Evolutionary conservation across 1,140 invertebrate genomes (phyloP).

Genomic region (Tribolium castaneum): DNA sequence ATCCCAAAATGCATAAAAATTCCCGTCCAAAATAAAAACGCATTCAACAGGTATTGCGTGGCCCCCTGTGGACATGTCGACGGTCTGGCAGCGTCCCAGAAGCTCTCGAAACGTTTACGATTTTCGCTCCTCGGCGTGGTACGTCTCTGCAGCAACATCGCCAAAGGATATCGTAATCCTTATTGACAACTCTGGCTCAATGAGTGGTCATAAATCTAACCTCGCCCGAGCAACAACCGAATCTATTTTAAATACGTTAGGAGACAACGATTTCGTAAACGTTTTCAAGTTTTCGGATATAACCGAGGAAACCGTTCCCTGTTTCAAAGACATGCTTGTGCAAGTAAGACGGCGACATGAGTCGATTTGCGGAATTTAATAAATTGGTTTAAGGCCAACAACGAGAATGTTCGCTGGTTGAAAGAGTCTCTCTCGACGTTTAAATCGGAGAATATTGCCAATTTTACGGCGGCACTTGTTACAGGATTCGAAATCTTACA

Average conservation of each 20-base stretch:
- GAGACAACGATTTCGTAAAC: constrained; percentile 97
- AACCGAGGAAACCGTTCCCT: constrained; percentile 82
- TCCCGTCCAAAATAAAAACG: not conserved
- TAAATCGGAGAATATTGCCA: constrained; percentile 83
- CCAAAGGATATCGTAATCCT: constrained; percentile 97
- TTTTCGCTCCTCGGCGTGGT: constrained; percentile 90
- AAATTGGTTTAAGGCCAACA: constrained; percentile 75
- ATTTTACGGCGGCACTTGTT: constrained; percentile 91
- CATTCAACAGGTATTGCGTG: constrained; percentile 73
- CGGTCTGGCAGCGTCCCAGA: constrained; percentile 61
- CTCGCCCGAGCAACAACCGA: constrained; percentile 88
- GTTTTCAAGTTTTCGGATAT: constrained; percentile 86
- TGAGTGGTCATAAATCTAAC: constrained; percentile 85
- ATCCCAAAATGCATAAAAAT: not conserved
- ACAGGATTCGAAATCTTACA: constrained; percentile 93
- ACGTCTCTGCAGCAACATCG: constrained; percentile 94
- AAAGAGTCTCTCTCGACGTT: constrained; percentile 78
- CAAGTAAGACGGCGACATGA: constrained; percentile 67
- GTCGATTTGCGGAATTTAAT: constrained; percentile 17
- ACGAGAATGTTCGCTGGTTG: constrained; percentile 86
- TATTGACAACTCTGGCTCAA: constrained; percentile 89
- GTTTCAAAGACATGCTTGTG: constrained; percentile 89
- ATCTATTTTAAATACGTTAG: constrained; percentile 93
- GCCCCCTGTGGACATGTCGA: constrained; percentile 73
- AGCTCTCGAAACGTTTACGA: constrained; percentile 84